These are phyloP conservation scores for Prosopocoilus inquinatus DNA, from an alignment of 2,888 invertebrate genomes.

Conservation along the genomic window DNA sequence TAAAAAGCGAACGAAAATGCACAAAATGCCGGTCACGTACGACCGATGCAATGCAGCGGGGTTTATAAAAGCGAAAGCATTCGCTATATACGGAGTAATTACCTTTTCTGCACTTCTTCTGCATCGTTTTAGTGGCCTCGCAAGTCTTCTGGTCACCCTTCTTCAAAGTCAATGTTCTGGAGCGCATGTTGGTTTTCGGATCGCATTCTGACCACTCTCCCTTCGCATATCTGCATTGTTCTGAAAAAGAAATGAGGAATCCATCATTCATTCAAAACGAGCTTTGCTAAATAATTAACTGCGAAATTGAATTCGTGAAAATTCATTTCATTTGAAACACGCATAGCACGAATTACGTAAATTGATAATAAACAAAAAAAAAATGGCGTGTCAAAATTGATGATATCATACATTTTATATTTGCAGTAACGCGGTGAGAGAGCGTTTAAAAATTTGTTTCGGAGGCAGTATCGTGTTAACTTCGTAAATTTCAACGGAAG, in stretches of 20 bases:
- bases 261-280: not conserved
- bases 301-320: too few species aligned
- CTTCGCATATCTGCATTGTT: conserved; percentile 81
- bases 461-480: too few species aligned
- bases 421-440: too few species aligned
- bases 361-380: too few species aligned
- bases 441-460: too few species aligned
- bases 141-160: conserved; percentile 78
- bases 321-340: too few species aligned
- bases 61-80: not conserved
- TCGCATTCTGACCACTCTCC: conserved; percentile 90
- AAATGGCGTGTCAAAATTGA: too few species aligned
- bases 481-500: too few species aligned
- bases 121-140: conserved; percentile 79
- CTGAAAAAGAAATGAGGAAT: conserved; percentile 44
- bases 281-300: too few species aligned
- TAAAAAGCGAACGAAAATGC: not conserved
- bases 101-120: conserved; percentile 94
- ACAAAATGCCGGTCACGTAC: conserved; percentile 1
- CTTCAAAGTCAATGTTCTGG: conserved; percentile 79
- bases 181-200: conserved; percentile 76
- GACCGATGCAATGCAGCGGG: not conserved
- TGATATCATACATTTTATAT: too few species aligned
- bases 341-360: too few species aligned
- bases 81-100: conserved; percentile 29